phyloP scores from a whole-genome alignment of 2,888 invertebrate species.

The Zaprionus lineosus region DNA sequence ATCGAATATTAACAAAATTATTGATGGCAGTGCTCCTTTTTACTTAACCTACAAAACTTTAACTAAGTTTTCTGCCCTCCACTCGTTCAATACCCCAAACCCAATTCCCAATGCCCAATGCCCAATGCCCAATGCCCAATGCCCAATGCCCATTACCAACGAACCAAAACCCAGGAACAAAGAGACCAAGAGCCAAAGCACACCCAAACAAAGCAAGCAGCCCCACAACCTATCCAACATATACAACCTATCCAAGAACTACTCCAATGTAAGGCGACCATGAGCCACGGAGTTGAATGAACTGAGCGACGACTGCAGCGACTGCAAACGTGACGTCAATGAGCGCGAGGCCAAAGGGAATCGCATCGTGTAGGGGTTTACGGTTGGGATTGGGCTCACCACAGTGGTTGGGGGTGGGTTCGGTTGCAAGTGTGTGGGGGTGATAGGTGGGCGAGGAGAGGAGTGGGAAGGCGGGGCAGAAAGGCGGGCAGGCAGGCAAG shows the following conservation, averaged over 20 bases:
- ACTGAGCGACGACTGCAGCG: conserved; percentile 56
- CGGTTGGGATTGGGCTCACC: conserved; percentile 4
- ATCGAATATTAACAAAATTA: too few relatives aligned
- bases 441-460: too few relatives aligned
- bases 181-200: background rate
- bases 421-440: too few relatives aligned
- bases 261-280: conserved; percentile 63
- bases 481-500: too few relatives aligned
- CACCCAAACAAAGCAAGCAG: background rate
- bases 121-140: background rate
- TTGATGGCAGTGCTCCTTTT: too few relatives aligned
- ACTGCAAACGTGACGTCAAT: conserved; percentile 76
- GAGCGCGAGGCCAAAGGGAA: conserved; percentile 75
- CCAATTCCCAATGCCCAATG: too few relatives aligned
- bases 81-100: too few relatives aligned
- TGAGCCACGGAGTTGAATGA: conserved; percentile 71
- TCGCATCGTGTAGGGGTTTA: conserved; percentile 7
- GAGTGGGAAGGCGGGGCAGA: too few relatives aligned
- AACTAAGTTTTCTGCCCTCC: too few relatives aligned
- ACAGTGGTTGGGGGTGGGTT: background rate
- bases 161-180: background rate
- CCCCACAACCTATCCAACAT: conserved; percentile 2
- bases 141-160: background rate
- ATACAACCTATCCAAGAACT: conserved; percentile 17
- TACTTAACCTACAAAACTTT: too few relatives aligned